phyloP scores from a whole-genome alignment of 2,888 invertebrate genomes.

The Ferrisia virgata region DNA sequence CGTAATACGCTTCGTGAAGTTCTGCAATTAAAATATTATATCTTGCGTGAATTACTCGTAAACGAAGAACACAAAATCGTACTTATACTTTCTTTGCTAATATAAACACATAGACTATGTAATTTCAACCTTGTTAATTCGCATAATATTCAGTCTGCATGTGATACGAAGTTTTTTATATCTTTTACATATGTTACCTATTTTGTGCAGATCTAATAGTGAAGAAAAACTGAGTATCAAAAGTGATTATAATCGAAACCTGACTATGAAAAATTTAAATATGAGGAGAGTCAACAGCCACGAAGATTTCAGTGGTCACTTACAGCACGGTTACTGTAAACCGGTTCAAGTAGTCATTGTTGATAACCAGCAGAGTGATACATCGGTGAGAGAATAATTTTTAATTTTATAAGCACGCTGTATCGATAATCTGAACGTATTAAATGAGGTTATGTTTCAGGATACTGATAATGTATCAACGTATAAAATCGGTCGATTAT shows the following conservation, averaged over 20 bases:
- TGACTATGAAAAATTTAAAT: constrained; percentile 28
- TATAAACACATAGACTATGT: background rate
- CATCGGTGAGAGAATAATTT: background rate
- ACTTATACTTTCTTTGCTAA: no score
- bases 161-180: background rate
- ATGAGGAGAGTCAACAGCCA: constrained; percentile 41
- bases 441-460: background rate
- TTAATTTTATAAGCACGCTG: background rate
- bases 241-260: constrained; percentile 16
- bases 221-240: constrained; percentile 40
- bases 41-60: background rate
- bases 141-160: background rate
- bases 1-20: background rate
- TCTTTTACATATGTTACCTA: background rate
- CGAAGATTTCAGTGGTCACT: constrained; percentile 40
- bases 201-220: constrained; percentile 37
- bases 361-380: background rate
- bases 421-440: background rate
- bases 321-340: constrained; percentile 5
- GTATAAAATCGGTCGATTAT: background rate
- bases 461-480: background rate
- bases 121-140: background rate
- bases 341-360: constrained; percentile 11
- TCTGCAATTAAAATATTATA: background rate
- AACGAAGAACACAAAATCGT: background rate